phyloP scores from a whole-genome alignment of 2,888 invertebrate genomes.

The Silvanus unidentatus region DNA sequence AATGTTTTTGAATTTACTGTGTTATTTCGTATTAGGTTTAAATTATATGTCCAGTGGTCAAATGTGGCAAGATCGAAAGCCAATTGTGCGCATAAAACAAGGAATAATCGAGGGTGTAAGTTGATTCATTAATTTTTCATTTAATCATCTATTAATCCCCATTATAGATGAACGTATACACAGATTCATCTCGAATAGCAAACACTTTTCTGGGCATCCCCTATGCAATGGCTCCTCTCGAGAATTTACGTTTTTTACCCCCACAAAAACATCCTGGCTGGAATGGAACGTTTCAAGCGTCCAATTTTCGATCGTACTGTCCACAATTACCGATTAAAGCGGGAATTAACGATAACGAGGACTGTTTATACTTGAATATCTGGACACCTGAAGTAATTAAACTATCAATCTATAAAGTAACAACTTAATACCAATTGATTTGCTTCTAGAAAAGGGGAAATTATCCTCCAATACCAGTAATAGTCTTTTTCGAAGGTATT shows the following conservation, averaged over 20 bases:
- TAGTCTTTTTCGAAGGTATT: conserved; percentile 64
- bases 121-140: conserved; percentile 17
- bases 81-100: conserved; percentile 52
- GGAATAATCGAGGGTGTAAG: conserved; percentile 58
- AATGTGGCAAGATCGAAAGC: conserved; percentile 33
- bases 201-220: conserved; percentile 74
- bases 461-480: conserved; percentile 56
- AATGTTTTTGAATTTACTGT: conserved; percentile 14
- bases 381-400: conserved; percentile 72
- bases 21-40: conserved; percentile 8
- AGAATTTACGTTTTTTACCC: conserved; percentile 66
- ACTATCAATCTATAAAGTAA: not conserved
- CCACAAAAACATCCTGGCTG: conserved; percentile 67
- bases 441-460: conserved; percentile 27
- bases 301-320: conserved; percentile 64
- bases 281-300: conserved; percentile 65
- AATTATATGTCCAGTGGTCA: conserved; percentile 9
- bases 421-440: not conserved
- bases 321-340: conserved; percentile 51
- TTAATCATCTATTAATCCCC: conserved; percentile 7
- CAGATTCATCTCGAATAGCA: conserved; percentile 57
- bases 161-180: conserved; percentile 60
- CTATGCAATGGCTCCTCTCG: conserved; percentile 72
- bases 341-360: conserved; percentile 53
- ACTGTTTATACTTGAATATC: conserved; percentile 86